These are phyloP conservation scores for Sympetrum striolatum DNA, from an alignment of 2,888 invertebrate species.

Conservation along the genomic window DNA sequence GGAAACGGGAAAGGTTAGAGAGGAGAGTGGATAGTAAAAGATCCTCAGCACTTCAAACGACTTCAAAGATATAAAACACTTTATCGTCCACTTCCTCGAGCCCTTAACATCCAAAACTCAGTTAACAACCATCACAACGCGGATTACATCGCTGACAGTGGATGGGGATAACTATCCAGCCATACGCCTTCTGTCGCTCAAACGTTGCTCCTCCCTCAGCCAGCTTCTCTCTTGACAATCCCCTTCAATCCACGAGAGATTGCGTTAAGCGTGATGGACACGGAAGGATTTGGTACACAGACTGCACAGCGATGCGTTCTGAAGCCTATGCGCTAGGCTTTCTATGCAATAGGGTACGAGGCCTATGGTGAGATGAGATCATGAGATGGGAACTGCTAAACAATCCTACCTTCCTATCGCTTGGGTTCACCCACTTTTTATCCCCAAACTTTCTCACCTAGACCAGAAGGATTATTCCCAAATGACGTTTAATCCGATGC, in stretches of 20 bases:
- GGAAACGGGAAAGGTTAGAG: too few species aligned
- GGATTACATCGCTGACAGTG: not conserved
- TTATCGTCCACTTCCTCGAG: not conserved
- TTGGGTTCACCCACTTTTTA: not conserved
- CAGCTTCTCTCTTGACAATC: not conserved
- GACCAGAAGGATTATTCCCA: not conserved
- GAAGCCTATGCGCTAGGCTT: not conserved
- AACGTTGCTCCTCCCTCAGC: not conserved
- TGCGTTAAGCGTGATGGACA: constrained; percentile 4
- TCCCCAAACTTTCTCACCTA: not conserved
- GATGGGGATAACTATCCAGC: not conserved
- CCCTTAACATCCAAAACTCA: not conserved
- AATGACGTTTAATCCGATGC: constrained; percentile 13
- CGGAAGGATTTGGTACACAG: not conserved
- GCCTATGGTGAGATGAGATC: not conserved
- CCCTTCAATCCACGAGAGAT: not conserved
- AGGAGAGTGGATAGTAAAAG: not conserved
- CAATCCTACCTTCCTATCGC: not conserved
- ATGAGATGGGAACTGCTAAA: not conserved
- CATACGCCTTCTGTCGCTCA: not conserved
- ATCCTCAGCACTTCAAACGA: not conserved
- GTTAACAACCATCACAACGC: not conserved
- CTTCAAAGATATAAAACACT: not conserved
- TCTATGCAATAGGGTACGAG: not conserved
- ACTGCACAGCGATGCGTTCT: not conserved